phyloP scores from a whole-genome alignment of 1,140 invertebrate genomes.

The Tigriopus japonicus region DNA sequence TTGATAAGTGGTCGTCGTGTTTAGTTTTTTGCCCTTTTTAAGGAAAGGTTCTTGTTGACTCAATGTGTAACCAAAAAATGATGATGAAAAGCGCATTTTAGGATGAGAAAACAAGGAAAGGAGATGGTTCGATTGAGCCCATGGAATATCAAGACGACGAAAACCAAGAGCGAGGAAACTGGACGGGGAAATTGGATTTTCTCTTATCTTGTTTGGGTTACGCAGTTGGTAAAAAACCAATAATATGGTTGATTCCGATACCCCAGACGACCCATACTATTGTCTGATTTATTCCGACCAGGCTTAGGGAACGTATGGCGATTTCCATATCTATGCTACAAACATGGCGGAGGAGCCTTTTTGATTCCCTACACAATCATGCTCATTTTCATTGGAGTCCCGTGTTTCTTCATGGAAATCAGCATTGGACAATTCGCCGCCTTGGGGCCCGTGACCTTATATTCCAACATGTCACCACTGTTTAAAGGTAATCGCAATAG shows the following conservation, averaged over 20 bases:
- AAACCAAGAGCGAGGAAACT: conserved; percentile 33
- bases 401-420: conserved; percentile 39
- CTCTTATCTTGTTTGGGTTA: conserved; percentile 49
- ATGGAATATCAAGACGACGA: conserved; percentile 4
- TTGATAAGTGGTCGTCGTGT: too few relatives aligned
- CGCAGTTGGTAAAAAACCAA: conserved; percentile 30
- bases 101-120: too few relatives aligned
- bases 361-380: conserved; percentile 35
- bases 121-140: too few relatives aligned
- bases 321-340: conserved; percentile 48
- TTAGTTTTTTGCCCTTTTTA: too few relatives aligned
- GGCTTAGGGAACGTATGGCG: conserved; percentile 55
- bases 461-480: conserved; percentile 28
- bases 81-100: too few relatives aligned
- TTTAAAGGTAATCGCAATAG: conserved; percentile 26
- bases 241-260: not conserved
- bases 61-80: too few relatives aligned
- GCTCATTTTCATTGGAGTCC: conserved; percentile 29
- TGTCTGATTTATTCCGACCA: not conserved
- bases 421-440: conserved; percentile 32
- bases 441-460: conserved; percentile 28
- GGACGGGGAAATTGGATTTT: conserved; percentile 53
- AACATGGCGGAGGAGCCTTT: conserved; percentile 43
- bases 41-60: too few relatives aligned
- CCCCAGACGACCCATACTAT: not conserved